A percentile compares a stretch with the other conserved stretches of the same genome.
These are phyloP conservation scores for Carpatolechia fugitivella DNA, from an alignment of 2,888 invertebrate genomes.

Conservation along the genomic window DNA sequence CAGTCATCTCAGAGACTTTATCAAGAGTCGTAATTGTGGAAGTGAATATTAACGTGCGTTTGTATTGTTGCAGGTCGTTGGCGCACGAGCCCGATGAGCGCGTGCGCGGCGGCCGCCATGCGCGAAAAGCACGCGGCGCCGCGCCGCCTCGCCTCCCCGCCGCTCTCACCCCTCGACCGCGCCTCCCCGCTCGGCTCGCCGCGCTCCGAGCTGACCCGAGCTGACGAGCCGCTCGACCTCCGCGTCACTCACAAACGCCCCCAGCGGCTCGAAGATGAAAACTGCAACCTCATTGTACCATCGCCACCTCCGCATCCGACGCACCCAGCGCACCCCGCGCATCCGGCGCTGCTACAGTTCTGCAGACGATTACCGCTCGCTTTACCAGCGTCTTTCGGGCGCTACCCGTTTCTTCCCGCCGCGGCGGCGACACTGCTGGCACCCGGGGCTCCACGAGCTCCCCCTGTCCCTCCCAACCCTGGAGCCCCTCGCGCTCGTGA, in stretches of 20 bases:
- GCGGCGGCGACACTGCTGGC: slow-evolving; percentile 69
- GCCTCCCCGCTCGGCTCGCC: slow-evolving; percentile 75
- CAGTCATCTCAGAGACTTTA: no score
- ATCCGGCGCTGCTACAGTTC: slow-evolving; percentile 69
- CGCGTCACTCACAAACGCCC: slow-evolving; percentile 91
- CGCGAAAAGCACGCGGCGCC: slow-evolving; percentile 96
- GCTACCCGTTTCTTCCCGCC: slow-evolving; percentile 72
- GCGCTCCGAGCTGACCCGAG: slow-evolving; percentile 60
- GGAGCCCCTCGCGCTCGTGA: slow-evolving; percentile 86
- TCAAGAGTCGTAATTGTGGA: no score
- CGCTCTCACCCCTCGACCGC: slow-evolving; percentile 65
- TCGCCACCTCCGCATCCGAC: slow-evolving; percentile 78
- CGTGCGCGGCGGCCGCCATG: slow-evolving; percentile 85
- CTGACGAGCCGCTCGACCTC: slow-evolving; percentile 92
- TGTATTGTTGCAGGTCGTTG: slow-evolving; percentile 68
- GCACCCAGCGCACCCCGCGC: slow-evolving; percentile 81
- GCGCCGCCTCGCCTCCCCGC: slow-evolving; percentile 86
- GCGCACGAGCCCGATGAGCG: slow-evolving; percentile 84
- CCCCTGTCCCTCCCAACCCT: slow-evolving; percentile 61
- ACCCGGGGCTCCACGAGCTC: slow-evolving; percentile 63
- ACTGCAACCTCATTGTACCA: slow-evolving; percentile 87
- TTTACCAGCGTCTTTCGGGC: slow-evolving; percentile 69
- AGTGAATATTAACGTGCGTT: no score
- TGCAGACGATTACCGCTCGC: slow-evolving; percentile 69
- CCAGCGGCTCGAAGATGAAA: slow-evolving; percentile 87